Percentiles rank a stretch among this genome's conserved stretches.
phyloP scores from a whole-genome alignment of 2,113 vertebrate species.

The Mungos mungo region DNA sequence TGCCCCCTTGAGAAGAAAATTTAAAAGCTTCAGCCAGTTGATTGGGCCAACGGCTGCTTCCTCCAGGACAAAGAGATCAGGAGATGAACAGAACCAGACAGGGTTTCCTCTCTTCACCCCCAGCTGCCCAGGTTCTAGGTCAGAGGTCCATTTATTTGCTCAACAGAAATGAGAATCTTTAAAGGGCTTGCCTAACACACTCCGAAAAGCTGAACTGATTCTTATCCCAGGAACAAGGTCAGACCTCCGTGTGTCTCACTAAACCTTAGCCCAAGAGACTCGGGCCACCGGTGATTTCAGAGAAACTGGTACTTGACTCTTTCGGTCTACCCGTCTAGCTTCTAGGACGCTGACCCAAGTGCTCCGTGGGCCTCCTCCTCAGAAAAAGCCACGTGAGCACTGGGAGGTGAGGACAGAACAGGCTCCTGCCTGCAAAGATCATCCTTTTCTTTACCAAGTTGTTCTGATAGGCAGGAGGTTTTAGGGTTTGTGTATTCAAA shows the following conservation, averaged over 20 bases:
- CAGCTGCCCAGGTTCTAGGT: accelerated
- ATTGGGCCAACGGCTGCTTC: neutral
- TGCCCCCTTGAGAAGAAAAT: neutral
- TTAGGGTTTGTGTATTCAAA: neutral
- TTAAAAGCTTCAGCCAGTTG: neutral
- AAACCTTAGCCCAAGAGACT: neutral
- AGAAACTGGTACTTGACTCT: neutral
- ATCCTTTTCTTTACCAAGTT: neutral
- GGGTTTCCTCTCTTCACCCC: neutral
- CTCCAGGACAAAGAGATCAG: neutral
- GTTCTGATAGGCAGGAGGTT: neutral
- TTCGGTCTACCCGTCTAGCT: accelerated
- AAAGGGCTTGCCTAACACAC: neutral
- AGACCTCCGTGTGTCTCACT: neutral
- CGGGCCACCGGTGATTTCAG: neutral
- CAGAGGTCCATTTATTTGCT: neutral
- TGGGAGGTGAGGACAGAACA: neutral
- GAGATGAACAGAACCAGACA: neutral
- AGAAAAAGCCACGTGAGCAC: neutral
- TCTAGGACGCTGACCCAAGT: neutral
- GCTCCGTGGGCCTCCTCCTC: neutral
- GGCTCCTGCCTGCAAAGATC: neutral
- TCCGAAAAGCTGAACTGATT: neutral
- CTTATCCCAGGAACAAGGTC: neutral
- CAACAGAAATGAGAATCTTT: neutral